Conservation (phyloP, 2,797 vertebrate species). For the Alauda arvensis region DNA sequence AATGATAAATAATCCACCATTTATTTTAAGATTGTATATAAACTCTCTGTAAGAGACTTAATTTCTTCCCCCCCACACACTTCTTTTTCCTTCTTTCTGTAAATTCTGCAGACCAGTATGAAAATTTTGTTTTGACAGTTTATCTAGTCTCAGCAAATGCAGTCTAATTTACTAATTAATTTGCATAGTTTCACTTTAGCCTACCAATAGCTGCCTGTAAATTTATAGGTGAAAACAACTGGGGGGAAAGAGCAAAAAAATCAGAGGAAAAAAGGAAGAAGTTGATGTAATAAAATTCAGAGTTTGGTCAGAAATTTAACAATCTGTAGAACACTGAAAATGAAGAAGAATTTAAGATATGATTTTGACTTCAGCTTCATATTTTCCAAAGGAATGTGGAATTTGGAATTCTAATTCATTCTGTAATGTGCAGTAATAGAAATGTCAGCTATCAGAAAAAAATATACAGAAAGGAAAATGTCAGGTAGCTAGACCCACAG, state of each 20-base stretch:
- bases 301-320: neutral
- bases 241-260: neutral
- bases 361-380: neutral
- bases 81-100: neutral
- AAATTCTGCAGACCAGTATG: neutral
- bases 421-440: fast-evolving
- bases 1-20: neutral
- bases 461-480: neutral
- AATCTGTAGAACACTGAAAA: neutral
- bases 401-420: neutral
- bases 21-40: neutral
- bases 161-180: neutral
- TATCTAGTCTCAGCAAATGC: neutral
- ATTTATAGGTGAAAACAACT: neutral
- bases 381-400: neutral
- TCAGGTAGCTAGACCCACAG: neutral
- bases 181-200: neutral
- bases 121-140: neutral
- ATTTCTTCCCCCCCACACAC: fast-evolving
- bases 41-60: neutral
- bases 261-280: neutral
- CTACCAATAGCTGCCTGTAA: neutral
- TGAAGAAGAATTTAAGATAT: neutral
- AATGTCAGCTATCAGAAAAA: neutral
- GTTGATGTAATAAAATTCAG: neutral